Evolutionary conservation across 2,888 invertebrate genomes (phyloP), one percentile per base, ranked within the genome.

Genomic region (Cantharis flavilabris): DNA sequence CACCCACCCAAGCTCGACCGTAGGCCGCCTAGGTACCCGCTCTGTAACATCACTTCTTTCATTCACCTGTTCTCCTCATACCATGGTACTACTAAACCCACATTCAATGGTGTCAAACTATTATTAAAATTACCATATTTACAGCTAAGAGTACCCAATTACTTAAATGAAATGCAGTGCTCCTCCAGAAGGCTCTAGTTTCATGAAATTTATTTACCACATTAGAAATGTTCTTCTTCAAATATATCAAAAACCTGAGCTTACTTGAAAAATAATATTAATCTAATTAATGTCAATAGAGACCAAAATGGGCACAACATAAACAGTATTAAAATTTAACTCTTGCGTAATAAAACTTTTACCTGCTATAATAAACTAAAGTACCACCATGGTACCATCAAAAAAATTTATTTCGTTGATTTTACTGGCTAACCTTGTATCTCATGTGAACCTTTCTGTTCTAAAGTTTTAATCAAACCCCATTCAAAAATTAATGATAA

Each of bases 1-100:
- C 96, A 95, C 93, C 96, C 96, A 93, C 96, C 96, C 92, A 96
- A 94, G 93, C 96, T 96, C 91, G 95, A 95, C 91, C 95, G 95
- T 92, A 96, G 95, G 91, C 96, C 96, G 92, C 95, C 96, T 92
- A 95, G 93, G 94, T 95, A 95, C 91, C 95, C 95, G 92, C 94
- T 94, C 95, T 95, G 95, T 92, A 94, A 88, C 81, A 81, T 63
- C 75, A 76, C 77, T 71, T 76, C 77, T 79, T 79, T 79, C 77
- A 77, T 30, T 77, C 75, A 76, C 73, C 76, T 79, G 79, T 67
- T 77, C 77, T 79, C 79, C 77, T 79, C 49, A 79, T 76, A 77
- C 67, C 33, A 64, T 71, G 70, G 74, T 77, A 77, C 77, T 65
- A 77, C 71, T 63, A 63, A 33, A 75, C 70, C 75, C 28, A 75